Base-by-base conservation (phyloP, 2,797 vertebrate genomes). In the Harpagifer antarcticus region DNA sequence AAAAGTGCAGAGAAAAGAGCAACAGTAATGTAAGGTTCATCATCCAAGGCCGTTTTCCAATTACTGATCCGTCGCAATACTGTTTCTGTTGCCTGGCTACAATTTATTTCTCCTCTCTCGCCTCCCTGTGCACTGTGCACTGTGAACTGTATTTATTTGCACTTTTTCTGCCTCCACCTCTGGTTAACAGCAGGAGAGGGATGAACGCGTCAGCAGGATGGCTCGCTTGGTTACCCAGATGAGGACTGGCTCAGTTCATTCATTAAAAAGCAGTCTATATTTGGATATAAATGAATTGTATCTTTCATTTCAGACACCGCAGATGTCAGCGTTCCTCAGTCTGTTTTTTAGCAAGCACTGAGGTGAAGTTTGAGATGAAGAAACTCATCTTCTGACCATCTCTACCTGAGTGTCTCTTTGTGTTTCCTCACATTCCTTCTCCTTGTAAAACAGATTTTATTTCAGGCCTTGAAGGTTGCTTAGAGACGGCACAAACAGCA, bases 401-500 rank as follows among this genome's bases (percentile, higher is more conserved):
- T 78, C 45, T 78, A 82, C 82, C 64, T 68, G 74, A 8, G 57
- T 27, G 27, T 74, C 64, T 74, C 62, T 54, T 78, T 75, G 65
- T 71, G 70, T 40, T 67, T 64, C 44, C 76, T 86, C 52, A 56
- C 72, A 74, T 63, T 3, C 37, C 74, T 77, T 86, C 49, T 76
- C 77, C 33, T 70, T 69, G 19, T 59, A 68, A 78, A 75, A 71
- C 10, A 1, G n/a, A 14, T 52, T 55, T 67, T 62, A 78, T 65
- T 86, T 48, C 50, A 65, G 65, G 56, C 71, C 47, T 61, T 82
- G 73, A 84, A 67, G 76, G 85, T 90, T 92, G 83, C 89, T 90
- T 86, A 76, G 88, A 80, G 85, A 92, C 88, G 66, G 59, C 57
- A 81, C 72, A 86, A 86, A 89, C 77, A 87, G 33, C 76, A 87